These are phyloP conservation scores for Prosapia bicincta DNA, from an alignment of 2,888 invertebrate species.

Conservation along the genomic window DNA sequence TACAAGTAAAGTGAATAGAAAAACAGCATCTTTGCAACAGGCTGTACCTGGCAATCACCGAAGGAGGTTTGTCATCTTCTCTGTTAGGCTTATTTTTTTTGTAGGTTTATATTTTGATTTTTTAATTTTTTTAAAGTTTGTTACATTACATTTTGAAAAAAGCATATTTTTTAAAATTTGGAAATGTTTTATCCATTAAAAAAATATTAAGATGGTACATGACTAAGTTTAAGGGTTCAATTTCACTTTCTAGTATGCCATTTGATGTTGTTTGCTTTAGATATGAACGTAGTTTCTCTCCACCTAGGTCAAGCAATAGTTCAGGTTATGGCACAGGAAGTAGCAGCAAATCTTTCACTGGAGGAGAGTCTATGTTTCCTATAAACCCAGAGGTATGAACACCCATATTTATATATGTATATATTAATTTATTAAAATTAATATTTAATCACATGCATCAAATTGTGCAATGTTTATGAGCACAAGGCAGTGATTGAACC, in stretches of 20 bases:
- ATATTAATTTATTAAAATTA: too few species aligned
- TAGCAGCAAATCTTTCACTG: slow-evolving; percentile 49
- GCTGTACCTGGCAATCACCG: slow-evolving; percentile 60
- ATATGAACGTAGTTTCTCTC: slow-evolving; percentile 70
- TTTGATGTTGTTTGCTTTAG: too few species aligned
- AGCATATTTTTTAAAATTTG: too few species aligned
- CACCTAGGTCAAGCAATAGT: slow-evolving; percentile 76
- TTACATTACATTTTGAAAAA: not conserved
- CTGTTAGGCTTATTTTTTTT: too few species aligned
- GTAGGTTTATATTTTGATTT: too few species aligned
- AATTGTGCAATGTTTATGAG: too few species aligned
- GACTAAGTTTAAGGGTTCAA: too few species aligned
- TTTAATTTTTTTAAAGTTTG: not conserved
- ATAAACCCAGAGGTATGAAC: slow-evolving; percentile 49
- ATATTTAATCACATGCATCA: too few species aligned
- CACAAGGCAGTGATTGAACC: too few species aligned
- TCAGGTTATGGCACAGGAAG: slow-evolving; percentile 80
- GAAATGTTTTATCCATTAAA: too few species aligned
- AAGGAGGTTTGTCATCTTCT: slow-evolving; percentile 47
- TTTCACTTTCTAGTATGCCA: too few species aligned
- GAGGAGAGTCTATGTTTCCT: slow-evolving; percentile 45
- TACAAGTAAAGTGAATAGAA: slow-evolving; percentile 36
- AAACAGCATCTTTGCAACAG: slow-evolving; percentile 47
- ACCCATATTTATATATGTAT: too few species aligned
- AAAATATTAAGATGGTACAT: not conserved